Conservation (phyloP, 2,113 vertebrate species). For the Crotalus viridis region DNA sequence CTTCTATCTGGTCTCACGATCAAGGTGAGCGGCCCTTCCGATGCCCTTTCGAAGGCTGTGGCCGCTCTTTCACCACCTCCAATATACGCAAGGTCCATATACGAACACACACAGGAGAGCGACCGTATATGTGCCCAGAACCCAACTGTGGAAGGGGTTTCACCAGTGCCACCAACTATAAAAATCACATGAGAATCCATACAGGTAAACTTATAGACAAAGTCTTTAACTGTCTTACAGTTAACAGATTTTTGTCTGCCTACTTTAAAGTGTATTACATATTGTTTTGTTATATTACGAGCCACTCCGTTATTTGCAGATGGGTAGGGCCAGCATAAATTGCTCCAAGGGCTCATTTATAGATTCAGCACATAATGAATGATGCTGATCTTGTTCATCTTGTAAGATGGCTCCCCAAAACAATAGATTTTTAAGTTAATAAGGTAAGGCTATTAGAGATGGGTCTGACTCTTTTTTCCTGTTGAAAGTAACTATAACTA, state of each 20-base stretch:
- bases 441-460: background rate
- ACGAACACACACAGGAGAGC: conserved; percentile 81
- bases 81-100: conserved; percentile 84
- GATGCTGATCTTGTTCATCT: background rate
- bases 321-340: background rate
- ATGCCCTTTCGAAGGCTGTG: conserved; percentile 81
- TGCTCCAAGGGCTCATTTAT: background rate
- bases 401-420: background rate
- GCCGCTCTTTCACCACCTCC: conserved; percentile 82
- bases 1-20: background rate
- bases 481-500: background rate
- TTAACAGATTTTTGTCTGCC: background rate
- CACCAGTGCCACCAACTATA: conserved; percentile 85
- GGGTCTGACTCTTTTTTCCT: background rate
- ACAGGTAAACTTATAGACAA: conserved; percentile 69
- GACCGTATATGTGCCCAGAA: conserved; percentile 78
- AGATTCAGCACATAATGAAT: background rate
- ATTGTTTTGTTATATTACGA: background rate
- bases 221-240: background rate
- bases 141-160: conserved; percentile 79
- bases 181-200: conserved; percentile 86
- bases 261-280: background rate
- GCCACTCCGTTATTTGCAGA: background rate
- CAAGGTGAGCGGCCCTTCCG: conserved; percentile 81
- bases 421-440: background rate